Conservation (phyloP, 2,797 vertebrate genomes). For the Philypnodon macrostomus region DNA sequence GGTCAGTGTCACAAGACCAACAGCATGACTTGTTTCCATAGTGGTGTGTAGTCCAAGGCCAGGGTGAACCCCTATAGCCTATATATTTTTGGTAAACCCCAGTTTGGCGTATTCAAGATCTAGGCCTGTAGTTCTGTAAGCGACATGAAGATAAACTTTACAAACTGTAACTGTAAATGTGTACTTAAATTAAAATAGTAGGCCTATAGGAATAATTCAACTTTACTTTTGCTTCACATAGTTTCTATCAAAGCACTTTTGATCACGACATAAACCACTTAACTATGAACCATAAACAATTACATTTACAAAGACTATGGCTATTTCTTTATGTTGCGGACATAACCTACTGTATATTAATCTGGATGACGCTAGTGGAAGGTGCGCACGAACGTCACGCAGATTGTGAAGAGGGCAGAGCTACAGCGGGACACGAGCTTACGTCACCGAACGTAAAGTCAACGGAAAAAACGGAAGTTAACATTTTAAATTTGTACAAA, state of each 20-base stretch:
- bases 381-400: constrained; percentile 70
- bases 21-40: constrained; percentile 77
- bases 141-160: too few relatives aligned
- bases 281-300: too few relatives aligned
- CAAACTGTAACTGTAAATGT: too few relatives aligned
- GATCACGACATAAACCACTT: too few relatives aligned
- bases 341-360: constrained; percentile 26
- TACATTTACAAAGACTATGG: too few relatives aligned
- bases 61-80: constrained; percentile 2
- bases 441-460: constrained; percentile 54
- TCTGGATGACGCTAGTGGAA: constrained; percentile 66
- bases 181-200: too few relatives aligned
- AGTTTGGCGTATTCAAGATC: background rate
- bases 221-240: too few relatives aligned
- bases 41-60: constrained; percentile 37
- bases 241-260: too few relatives aligned
- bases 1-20: constrained; percentile 79
- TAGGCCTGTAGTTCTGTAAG: too few relatives aligned
- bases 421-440: constrained; percentile 39
- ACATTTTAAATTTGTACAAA: background rate
- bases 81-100: background rate
- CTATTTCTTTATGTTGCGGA: constrained; percentile 37
- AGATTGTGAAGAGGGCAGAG: constrained; percentile 69
- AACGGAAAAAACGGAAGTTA: constrained; percentile 1
- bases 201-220: too few relatives aligned